Evolutionary conservation across 2,888 invertebrate genomes (phyloP).

Genomic region (Tetranychus truncatus): DNA sequence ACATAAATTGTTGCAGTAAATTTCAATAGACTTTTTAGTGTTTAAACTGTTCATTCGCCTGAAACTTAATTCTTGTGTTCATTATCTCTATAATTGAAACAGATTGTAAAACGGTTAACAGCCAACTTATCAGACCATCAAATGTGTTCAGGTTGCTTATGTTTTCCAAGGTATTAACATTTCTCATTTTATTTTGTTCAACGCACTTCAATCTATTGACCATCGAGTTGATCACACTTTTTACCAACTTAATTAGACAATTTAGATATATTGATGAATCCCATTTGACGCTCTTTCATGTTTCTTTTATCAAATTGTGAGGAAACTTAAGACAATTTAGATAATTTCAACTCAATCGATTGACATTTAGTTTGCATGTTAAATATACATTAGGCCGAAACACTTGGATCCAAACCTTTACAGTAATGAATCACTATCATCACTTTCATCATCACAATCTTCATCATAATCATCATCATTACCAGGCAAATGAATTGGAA

Average conservation of each 20-base stretch:
- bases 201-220: neutral
- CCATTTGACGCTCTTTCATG: neutral
- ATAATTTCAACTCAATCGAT: too few species aligned
- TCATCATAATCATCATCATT: neutral
- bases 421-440: neutral
- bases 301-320: neutral
- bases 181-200: neutral
- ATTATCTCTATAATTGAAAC: too few species aligned
- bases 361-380: too few species aligned
- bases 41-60: neutral
- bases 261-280: neutral
- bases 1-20: neutral
- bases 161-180: neutral
- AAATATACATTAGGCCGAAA: too few species aligned
- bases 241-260: too few species aligned
- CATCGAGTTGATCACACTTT: too few species aligned
- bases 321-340: too few species aligned
- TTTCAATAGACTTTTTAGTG: neutral
- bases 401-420: too few species aligned
- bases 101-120: too few species aligned
- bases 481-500: neutral
- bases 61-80: neutral
- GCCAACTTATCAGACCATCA: neutral
- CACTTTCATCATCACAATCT: neutral
- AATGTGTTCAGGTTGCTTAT: conserved; percentile 1